Conservation (phyloP, 1,140 invertebrate genomes). For the Macrostomum lignano region DNA sequence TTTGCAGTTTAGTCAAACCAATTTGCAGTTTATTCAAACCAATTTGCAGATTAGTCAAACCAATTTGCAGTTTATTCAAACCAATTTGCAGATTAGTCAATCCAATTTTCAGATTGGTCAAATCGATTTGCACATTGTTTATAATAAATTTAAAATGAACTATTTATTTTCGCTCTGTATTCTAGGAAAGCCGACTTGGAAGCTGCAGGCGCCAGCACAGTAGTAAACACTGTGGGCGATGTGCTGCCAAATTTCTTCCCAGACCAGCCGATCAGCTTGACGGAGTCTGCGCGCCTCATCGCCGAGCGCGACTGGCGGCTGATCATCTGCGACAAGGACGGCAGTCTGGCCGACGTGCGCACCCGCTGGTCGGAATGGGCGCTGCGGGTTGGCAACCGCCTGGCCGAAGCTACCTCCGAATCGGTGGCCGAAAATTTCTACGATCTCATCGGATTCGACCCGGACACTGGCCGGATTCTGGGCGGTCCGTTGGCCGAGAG, state of each 20-base stretch:
- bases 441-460: conserved; percentile 1
- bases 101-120: too few relatives aligned
- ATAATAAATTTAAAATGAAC: too few relatives aligned
- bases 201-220: conserved; percentile 13
- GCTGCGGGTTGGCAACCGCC: conserved; percentile 7
- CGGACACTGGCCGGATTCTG: too few relatives aligned
- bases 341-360: conserved; percentile 27
- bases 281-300: conserved; percentile 1
- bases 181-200: too few relatives aligned
- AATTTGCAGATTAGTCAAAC: too few relatives aligned
- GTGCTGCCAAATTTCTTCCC: conserved; percentile 17
- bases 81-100: too few relatives aligned
- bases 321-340: conserved; percentile 30
- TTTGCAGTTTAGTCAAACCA: too few relatives aligned
- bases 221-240: conserved; percentile 15
- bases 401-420: background rate
- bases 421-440: background rate
- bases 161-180: too few relatives aligned
- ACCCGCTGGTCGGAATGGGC: conserved; percentile 21
- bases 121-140: too few relatives aligned
- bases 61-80: too few relatives aligned
- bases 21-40: too few relatives aligned
- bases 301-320: conserved; percentile 10
- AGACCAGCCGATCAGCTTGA: conserved; percentile 1
- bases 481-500: background rate